A percentile compares a stretch with the other conserved stretches of the same genome.
phyloP scores from a whole-genome alignment of 2,797 vertebrate genomes.

The Enteromius treurensis region DNA sequence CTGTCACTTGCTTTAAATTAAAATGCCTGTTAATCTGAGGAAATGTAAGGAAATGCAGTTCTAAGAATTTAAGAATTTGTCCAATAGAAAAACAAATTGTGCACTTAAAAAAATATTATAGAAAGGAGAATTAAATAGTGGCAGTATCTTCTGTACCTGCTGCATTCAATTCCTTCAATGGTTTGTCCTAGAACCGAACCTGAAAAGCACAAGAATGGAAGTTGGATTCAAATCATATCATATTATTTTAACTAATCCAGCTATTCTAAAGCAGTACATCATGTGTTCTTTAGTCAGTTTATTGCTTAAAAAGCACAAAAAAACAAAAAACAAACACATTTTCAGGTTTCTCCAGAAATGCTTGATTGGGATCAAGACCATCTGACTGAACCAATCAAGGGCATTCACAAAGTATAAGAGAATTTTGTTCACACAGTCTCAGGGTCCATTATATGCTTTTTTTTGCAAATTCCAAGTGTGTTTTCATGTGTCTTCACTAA shows the following conservation, averaged over 20 bases:
- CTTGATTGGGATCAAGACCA: too few species aligned
- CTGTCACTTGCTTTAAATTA: not conserved
- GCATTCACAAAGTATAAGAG: too few species aligned
- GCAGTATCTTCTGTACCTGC: not conserved
- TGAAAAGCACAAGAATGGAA: not conserved
- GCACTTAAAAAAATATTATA: not conserved
- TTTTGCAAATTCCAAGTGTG: too few species aligned
- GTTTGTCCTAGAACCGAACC: not conserved
- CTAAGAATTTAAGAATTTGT: not conserved
- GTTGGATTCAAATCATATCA: not conserved
- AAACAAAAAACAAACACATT: not conserved
- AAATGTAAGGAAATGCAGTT: not conserved
- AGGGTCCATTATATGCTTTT: too few species aligned
- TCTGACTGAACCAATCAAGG: too few species aligned
- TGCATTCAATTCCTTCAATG: not conserved
- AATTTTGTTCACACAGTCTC: too few species aligned
- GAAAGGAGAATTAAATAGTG: too few species aligned
- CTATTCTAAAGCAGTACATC: not conserved
- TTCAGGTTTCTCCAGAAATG: too few species aligned
- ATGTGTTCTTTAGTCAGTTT: not conserved
- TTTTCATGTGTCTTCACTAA: too few species aligned
- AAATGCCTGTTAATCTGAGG: not conserved
- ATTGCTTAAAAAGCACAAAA: not conserved
- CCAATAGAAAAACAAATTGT: not conserved
- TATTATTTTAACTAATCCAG: conserved; percentile 1